phyloP scores from a whole-genome alignment of 2,797 vertebrate genomes.

The Nannoperca australis region DNA sequence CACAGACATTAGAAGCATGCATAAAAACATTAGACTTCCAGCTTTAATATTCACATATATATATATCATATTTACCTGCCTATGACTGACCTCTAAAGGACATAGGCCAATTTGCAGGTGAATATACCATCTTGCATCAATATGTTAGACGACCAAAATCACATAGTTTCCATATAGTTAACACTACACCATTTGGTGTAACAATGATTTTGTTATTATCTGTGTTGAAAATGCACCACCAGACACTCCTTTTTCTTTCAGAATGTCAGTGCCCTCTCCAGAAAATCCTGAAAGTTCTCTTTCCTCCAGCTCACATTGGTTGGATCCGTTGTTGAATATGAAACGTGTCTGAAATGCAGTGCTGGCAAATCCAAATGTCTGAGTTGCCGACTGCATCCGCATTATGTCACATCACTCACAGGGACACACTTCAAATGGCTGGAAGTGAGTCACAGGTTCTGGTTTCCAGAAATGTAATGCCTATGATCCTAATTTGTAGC shows the following conservation, averaged over 20 bases:
- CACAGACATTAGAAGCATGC: constrained; percentile 24
- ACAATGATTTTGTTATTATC: background rate
- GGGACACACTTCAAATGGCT: constrained; percentile 16
- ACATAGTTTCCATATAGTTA: background rate
- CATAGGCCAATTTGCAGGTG: background rate
- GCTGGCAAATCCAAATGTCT: constrained; percentile 28
- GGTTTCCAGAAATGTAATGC: background rate
- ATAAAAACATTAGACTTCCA: constrained; percentile 40
- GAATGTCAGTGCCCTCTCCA: background rate
- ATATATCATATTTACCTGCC: constrained; percentile 9
- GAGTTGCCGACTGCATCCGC: constrained; percentile 10
- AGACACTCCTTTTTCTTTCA: background rate
- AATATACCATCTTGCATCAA: background rate
- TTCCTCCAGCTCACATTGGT: constrained; percentile 5
- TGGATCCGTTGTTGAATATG: background rate
- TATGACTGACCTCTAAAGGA: background rate
- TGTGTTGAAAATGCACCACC: background rate
- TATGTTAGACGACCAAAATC: background rate
- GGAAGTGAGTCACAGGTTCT: constrained; percentile 9
- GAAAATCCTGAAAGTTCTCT: background rate
- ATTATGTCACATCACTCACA: constrained; percentile 26
- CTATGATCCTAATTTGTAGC: background rate
- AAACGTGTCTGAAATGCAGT: constrained; percentile 27
- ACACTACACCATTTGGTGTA: background rate
- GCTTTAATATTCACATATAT: constrained; percentile 13